These are phyloP conservation scores for Lordiphosa clarofinis DNA, from an alignment of 1,140 invertebrate species.

Conservation along the genomic window DNA sequence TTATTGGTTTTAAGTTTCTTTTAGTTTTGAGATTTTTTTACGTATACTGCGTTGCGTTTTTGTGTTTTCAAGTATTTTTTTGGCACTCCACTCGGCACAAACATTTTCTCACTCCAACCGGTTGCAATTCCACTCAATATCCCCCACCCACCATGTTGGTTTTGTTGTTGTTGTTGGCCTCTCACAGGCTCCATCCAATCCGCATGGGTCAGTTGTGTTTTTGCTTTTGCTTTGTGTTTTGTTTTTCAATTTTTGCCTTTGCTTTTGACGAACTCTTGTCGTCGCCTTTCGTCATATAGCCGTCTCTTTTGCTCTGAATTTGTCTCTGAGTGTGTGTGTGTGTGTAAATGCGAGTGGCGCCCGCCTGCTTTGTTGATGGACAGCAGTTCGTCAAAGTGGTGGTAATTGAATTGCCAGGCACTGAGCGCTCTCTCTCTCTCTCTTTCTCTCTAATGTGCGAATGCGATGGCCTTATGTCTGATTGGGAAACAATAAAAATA, in stretches of 20 bases:
- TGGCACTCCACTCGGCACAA: conserved; percentile 57
- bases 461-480: conserved; percentile 46
- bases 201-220: conserved; percentile 52
- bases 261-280: conserved; percentile 74
- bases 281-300: conserved; percentile 69
- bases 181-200: conserved; percentile 40
- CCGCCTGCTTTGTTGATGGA: conserved; percentile 53
- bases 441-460: conserved; percentile 28
- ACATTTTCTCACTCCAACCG: conserved; percentile 11
- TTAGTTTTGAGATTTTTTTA: conserved; percentile 39
- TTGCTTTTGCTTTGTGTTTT: conserved; percentile 26
- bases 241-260: conserved; percentile 30
- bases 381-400: conserved; percentile 78
- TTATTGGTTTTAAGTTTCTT: conserved; percentile 17
- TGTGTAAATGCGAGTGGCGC: neutral
- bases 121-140: conserved; percentile 12
- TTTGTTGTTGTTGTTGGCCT: conserved; percentile 24
- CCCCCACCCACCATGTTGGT: conserved; percentile 37
- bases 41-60: conserved; percentile 71
- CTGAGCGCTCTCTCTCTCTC: conserved; percentile 6
- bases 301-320: conserved; percentile 44
- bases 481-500: conserved; percentile 63
- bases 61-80: conserved; percentile 24
- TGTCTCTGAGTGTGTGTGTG: conserved; percentile 1
- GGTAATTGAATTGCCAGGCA: conserved; percentile 64